Evolutionary conservation across 2,113 vertebrate genomes (phyloP).

Genomic region (Heterotis niloticus): DNA sequence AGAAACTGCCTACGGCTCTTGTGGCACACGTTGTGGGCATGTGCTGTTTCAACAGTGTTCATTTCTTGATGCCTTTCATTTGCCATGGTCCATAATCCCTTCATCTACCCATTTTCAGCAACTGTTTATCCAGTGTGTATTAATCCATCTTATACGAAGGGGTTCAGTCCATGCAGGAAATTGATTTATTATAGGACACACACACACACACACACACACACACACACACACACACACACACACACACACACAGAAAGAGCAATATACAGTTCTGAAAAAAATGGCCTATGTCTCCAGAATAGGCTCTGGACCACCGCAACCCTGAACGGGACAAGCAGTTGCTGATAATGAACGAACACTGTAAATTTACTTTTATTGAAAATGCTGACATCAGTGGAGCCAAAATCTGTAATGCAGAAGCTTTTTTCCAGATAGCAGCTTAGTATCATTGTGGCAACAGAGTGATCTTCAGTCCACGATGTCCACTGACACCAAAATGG

Average conservation of each 20-base stretch:
- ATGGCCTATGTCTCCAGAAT: background rate
- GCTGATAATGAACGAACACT: too few relatives aligned
- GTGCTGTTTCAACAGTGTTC: background rate
- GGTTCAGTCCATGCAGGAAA: background rate
- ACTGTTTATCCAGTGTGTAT: constrained; percentile 9
- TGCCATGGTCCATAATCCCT: background rate
- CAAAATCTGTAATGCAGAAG: background rate
- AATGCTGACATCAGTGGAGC: background rate
- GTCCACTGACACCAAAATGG: background rate
- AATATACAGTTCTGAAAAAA: background rate
- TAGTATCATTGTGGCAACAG: background rate
- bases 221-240: background rate
- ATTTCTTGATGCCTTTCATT: background rate
- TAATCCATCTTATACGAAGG: background rate
- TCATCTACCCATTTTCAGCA: constrained; percentile 18
- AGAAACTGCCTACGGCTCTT: too few relatives aligned
- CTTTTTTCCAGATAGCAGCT: background rate
- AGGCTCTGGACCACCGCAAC: too few relatives aligned
- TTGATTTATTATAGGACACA: background rate
- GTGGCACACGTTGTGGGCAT: too few relatives aligned
- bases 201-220: too few relatives aligned
- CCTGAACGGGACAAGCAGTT: too few relatives aligned
- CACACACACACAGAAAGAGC: background rate
- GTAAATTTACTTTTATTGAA: too few relatives aligned
- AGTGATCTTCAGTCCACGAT: constrained; percentile 6